Evolutionary conservation across 2,113 vertebrate genomes (phyloP).

Genomic region (Leptobrachium ailaonicum): DNA sequence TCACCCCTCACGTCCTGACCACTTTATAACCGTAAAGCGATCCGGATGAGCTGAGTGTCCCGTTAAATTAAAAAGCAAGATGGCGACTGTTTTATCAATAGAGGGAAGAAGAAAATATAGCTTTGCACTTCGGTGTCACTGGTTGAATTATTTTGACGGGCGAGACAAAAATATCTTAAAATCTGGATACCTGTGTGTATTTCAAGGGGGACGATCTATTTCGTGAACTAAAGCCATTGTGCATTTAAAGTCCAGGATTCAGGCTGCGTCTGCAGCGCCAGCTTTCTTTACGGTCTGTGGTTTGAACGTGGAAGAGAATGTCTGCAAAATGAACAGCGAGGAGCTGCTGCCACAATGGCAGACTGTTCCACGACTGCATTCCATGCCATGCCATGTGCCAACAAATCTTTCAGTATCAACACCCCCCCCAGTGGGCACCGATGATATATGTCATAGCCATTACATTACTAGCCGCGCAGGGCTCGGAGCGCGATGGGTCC

Average conservation of each 20-base stretch:
- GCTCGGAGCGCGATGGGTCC: conserved; percentile 4
- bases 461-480: neutral
- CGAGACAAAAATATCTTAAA: neutral
- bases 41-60: too few species aligned
- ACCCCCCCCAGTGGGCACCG: conserved; percentile 26
- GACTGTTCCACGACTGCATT: conserved; percentile 30
- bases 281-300: conserved; percentile 40
- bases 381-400: conserved; percentile 27
- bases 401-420: conserved; percentile 32
- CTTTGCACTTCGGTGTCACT: neutral
- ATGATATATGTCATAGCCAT: conserved; percentile 40
- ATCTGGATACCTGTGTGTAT: neutral
- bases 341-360: conserved; percentile 29
- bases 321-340: conserved; percentile 29
- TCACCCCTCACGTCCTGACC: too few species aligned
- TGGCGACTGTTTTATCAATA: too few species aligned
- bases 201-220: neutral
- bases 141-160: neutral
- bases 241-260: conserved; percentile 7
- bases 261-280: conserved; percentile 4
- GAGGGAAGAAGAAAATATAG: too few species aligned
- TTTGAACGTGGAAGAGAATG: conserved; percentile 25
- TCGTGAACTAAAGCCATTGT: conserved; percentile 8
- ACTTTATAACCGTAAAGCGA: too few species aligned
- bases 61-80: too few species aligned